A percentile compares a stretch with the other conserved stretches of the same genome.
phyloP scores from a whole-genome alignment of 2,113 vertebrate genomes.

The Apodemus speciosus region DNA sequence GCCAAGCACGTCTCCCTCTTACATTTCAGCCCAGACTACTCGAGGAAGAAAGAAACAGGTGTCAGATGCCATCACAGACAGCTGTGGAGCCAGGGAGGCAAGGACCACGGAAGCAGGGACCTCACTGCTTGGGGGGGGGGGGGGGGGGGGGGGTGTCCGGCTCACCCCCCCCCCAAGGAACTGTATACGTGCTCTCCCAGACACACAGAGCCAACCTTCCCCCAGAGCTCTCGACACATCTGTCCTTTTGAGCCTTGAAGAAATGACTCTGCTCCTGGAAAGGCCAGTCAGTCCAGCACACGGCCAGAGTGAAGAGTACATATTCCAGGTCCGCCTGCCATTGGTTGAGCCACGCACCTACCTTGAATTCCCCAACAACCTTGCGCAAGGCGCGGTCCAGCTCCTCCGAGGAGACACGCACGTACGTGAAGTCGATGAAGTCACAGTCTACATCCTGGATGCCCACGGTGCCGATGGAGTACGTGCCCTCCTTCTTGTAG shows the following conservation, averaged over 20 bases:
- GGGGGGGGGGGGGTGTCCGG: not conserved
- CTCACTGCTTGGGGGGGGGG: rapidly evolving
- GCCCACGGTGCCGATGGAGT: slow-evolving; percentile 97
- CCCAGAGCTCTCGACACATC: not conserved
- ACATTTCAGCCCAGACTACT: not conserved
- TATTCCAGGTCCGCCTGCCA: rapidly evolving
- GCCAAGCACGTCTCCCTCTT: not conserved
- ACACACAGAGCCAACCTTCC: not conserved
- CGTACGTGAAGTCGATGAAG: slow-evolving; percentile 96
- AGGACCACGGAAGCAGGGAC: not conserved
- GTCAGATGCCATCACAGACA: not conserved
- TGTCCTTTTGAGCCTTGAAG: not conserved
- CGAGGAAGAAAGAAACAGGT: not conserved
- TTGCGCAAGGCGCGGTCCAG: slow-evolving; percentile 95
- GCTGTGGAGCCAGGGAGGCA: not conserved
- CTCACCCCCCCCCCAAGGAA: not conserved
- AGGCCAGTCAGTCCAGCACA: not conserved
- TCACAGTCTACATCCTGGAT: slow-evolving; percentile 97
- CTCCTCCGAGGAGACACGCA: slow-evolving; percentile 95
- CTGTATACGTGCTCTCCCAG: not conserved
- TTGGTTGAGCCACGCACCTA: slow-evolving; percentile 54
- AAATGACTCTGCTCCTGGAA: not conserved
- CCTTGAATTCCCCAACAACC: slow-evolving; percentile 96
- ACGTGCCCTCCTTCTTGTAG: slow-evolving; percentile 99
- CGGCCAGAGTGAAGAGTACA: not conserved